Base-by-base conservation (phyloP, 2,888 invertebrate species). In the Malthinus flaveolus region DNA sequence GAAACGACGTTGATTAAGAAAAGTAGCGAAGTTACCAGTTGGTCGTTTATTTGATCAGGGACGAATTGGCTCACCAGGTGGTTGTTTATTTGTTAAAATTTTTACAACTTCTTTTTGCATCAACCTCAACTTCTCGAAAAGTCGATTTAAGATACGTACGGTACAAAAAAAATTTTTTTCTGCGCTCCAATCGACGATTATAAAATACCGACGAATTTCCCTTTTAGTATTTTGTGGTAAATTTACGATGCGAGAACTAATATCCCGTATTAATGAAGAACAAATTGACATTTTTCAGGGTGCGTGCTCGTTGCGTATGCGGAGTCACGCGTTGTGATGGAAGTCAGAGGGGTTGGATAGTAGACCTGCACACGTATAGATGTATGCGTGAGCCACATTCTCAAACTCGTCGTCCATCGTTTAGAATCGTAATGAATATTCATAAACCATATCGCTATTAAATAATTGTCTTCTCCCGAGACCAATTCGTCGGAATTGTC, bases 221-320 rank as follows among this genome's bases (percentile, higher is more conserved):
- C 49, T 49, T 50, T 50, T 36, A 9, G 51, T 44, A 59, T 59
- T 57, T 56, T 45, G 23, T 23, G 45, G 53, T 51, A 67, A 74
- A 77, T 76, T 76, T 76, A 77, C 71, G 73, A 64, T 68, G 66
- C 66, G 74, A 70, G 69, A 73, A 74, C 73, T 77, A 78, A 78
- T 78, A 78, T 75, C 74, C 68, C 65, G 73, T 73, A 78, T 78
- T 78, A 78, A 78, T 78, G 77, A 78, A 76, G 78, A 77, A 78
- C 77, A 78, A 78, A 78, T 78, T 77, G 77, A 78, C 78, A 78
- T 78, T 78, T 78, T 78, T 78, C 75, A 72, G 76, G 76, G 76
- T 75, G 75, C 77, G 77, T 77, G 78, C 77, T 74, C 72, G 74
- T 76, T 78, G 74, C 72, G 75, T 78, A 78, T 78, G 78, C 78